phyloP scores from a whole-genome alignment of 2,113 vertebrate species.

The Sterrhoptilus dennistouni region DNA sequence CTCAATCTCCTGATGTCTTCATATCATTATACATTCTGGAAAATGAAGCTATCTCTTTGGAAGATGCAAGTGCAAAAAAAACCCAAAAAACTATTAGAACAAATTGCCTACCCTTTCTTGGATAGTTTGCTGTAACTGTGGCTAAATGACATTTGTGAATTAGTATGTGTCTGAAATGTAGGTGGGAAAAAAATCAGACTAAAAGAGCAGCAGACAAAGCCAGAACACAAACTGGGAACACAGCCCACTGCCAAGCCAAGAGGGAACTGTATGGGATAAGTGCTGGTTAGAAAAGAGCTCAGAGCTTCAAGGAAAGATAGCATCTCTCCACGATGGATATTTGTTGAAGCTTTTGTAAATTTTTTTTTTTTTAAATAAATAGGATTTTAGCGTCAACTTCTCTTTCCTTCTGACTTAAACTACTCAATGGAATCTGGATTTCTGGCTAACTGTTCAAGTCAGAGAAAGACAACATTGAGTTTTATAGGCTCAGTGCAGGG shows the following conservation, averaged over 20 bases:
- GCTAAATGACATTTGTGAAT: background rate
- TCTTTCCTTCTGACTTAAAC: conserved; percentile 15
- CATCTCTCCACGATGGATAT: background rate
- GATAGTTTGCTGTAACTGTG: background rate
- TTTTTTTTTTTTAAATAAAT: background rate
- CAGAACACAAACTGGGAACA: conserved; percentile 9
- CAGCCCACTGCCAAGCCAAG: background rate
- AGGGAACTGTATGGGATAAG: background rate
- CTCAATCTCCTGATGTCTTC: background rate
- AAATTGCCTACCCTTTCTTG: background rate
- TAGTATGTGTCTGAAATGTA: background rate
- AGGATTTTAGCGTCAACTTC: conserved; percentile 15
- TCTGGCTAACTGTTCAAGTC: background rate
- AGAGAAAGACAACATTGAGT: background rate
- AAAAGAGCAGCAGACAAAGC: background rate
- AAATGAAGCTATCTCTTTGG: background rate
- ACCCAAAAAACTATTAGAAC: background rate
- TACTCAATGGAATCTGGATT: conserved; percentile 3
- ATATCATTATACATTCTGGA: background rate
- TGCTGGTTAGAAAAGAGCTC: conserved; percentile 23
- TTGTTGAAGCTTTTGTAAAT: background rate
- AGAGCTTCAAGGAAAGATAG: conserved; percentile 8
- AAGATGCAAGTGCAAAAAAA: background rate
- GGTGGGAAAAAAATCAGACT: background rate
- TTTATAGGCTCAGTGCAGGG: background rate